Evolutionary conservation across 2,888 invertebrate genomes (phyloP).

Genomic region (Spisula subtruncata): DNA sequence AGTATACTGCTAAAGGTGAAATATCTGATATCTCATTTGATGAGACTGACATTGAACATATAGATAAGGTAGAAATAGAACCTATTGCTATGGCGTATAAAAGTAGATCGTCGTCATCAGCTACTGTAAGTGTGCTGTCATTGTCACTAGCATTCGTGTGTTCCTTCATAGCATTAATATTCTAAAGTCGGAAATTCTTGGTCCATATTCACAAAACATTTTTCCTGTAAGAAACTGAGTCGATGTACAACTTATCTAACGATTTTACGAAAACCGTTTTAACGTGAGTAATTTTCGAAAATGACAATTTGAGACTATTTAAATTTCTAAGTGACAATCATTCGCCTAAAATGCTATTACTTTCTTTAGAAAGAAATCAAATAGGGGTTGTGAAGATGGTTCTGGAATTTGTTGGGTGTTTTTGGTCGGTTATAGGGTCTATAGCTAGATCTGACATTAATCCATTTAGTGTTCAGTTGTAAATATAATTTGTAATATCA

Average conservation of each 20-base stretch:
- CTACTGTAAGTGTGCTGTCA: not conserved
- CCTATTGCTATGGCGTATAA: not conserved
- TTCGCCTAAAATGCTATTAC: too few relatives aligned
- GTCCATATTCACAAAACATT: too few relatives aligned
- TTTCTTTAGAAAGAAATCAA: too few relatives aligned
- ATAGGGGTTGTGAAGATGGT: too few relatives aligned
- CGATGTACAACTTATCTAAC: too few relatives aligned
- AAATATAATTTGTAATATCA: not conserved
- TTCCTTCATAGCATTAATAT: not conserved
- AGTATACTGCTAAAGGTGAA: slow-evolving; percentile 27
- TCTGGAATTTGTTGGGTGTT: too few relatives aligned
- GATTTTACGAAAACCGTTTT: too few relatives aligned
- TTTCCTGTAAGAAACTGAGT: too few relatives aligned
- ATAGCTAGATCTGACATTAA: not conserved
- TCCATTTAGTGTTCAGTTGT: not conserved
- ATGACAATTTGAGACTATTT: too few relatives aligned
- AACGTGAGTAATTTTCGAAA: too few relatives aligned
- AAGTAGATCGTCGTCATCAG: not conserved
- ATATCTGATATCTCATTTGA: slow-evolving; percentile 48
- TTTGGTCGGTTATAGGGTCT: slow-evolving; percentile 16
- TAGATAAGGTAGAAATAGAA: slow-evolving; percentile 38
- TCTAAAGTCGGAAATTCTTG: not conserved
- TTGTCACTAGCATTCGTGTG: not conserved
- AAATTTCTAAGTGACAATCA: too few relatives aligned
- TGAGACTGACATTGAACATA: slow-evolving; percentile 36